A percentile compares a stretch with the other conserved stretches of the same genome.
These are phyloP conservation scores for Tetragnatha versicolor DNA, from an alignment of 1,140 invertebrate genomes.

Conservation along the genomic window DNA sequence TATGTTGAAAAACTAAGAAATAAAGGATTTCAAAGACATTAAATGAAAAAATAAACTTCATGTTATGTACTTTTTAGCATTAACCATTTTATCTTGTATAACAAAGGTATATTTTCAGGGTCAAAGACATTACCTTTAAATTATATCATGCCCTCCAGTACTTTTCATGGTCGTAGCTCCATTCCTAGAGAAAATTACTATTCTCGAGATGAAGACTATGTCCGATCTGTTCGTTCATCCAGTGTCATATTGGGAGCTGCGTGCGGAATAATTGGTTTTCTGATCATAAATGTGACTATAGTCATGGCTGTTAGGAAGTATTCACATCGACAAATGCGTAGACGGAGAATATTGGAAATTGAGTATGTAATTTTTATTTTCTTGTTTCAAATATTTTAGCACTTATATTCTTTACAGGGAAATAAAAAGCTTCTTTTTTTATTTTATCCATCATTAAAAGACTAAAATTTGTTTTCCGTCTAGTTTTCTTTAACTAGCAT, in stretches of 20 bases:
- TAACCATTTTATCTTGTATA: background rate
- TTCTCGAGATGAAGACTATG: slow-evolving; percentile 45
- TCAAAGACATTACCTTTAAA: slow-evolving; percentile 38
- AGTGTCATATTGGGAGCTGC: slow-evolving; percentile 58
- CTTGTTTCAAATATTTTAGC: background rate
- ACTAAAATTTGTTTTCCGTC: too few relatives aligned
- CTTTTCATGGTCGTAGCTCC: slow-evolving; percentile 31
- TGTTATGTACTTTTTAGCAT: background rate
- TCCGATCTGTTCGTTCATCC: slow-evolving; percentile 38
- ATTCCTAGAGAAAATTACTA: slow-evolving; percentile 48
- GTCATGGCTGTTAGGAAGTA: slow-evolving; percentile 61
- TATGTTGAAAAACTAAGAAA: too few relatives aligned
- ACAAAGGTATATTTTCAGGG: background rate
- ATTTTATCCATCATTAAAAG: too few relatives aligned
- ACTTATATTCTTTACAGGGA: too few relatives aligned
- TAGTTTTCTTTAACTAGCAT: too few relatives aligned
- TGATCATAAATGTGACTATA: slow-evolving; percentile 62
- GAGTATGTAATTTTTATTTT: slow-evolving; percentile 58
- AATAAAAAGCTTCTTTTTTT: too few relatives aligned
- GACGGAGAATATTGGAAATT: slow-evolving; percentile 58
- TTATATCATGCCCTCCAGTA: slow-evolving; percentile 48
- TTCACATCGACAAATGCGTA: slow-evolving; percentile 58
- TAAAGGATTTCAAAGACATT: too few relatives aligned
- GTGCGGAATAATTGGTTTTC: slow-evolving; percentile 61
- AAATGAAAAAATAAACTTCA: background rate